Percentiles rank a stretch among this genome's conserved stretches.
Evolutionary conservation across 2,797 vertebrate genomes (phyloP).

Genomic region (Sebastes matsubarae): DNA sequence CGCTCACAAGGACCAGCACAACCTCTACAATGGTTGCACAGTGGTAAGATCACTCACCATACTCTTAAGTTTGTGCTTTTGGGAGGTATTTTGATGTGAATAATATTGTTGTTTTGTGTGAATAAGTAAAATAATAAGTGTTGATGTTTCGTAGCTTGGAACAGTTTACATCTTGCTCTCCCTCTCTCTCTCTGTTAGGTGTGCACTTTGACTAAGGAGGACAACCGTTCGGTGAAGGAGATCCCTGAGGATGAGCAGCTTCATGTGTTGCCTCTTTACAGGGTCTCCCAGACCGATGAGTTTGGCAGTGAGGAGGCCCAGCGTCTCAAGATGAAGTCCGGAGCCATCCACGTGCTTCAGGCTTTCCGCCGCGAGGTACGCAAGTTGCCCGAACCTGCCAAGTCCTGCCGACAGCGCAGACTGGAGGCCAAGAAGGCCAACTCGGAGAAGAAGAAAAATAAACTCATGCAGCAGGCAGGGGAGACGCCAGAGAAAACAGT

Average conservation of each 20-base stretch:
- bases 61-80: background rate
- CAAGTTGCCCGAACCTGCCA: slow-evolving; percentile 94
- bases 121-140: background rate
- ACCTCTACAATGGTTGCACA: slow-evolving; percentile 97
- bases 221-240: slow-evolving; percentile 91
- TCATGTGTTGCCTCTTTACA: slow-evolving; percentile 97
- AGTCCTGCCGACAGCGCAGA: slow-evolving; percentile 95
- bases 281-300: slow-evolving; percentile 90
- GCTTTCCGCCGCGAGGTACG: slow-evolving; percentile 94
- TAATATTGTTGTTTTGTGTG: background rate
- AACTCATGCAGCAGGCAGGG: slow-evolving; percentile 88
- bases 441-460: slow-evolving; percentile 92
- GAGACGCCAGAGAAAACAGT: slow-evolving; percentile 90
- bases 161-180: background rate
- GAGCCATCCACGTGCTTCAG: slow-evolving; percentile 93
- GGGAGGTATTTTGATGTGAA: background rate
- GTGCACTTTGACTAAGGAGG: slow-evolving; percentile 97
- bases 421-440: slow-evolving; percentile 94
- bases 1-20: slow-evolving; percentile 98
- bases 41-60: slow-evolving; percentile 85
- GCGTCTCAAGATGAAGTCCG: slow-evolving; percentile 89
- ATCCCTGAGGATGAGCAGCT: slow-evolving; percentile 96
- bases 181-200: slow-evolving; percentile 80
- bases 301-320: slow-evolving; percentile 94
- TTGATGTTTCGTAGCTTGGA: background rate